phyloP scores from a whole-genome alignment of 2,113 vertebrate genomes.

The Mastomys natalensis region DNA sequence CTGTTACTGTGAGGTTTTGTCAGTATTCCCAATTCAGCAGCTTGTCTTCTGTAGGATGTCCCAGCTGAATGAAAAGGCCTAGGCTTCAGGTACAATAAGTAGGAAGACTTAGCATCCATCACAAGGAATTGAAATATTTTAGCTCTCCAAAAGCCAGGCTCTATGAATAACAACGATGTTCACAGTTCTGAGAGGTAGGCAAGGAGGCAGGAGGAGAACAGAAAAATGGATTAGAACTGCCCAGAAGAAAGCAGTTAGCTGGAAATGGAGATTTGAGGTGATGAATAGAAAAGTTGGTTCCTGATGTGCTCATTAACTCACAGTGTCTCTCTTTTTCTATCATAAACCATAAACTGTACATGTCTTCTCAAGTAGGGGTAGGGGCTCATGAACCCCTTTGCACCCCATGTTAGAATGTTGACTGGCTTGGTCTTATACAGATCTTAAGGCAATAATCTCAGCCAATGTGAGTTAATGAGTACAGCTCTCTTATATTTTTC shows the following conservation, averaged over 20 bases:
- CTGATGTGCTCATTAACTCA: neutral
- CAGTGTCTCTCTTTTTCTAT: too few relatives aligned
- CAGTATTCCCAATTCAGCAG: too few relatives aligned
- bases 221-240: neutral
- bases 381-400: too few relatives aligned
- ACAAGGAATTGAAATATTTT: neutral
- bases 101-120: neutral
- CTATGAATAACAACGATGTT: neutral
- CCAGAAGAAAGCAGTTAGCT: neutral
- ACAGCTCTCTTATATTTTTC: neutral
- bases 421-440: too few relatives aligned
- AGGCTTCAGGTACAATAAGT: neutral
- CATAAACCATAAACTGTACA: too few relatives aligned
- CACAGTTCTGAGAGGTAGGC: neutral
- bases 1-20: neutral
- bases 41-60: neutral
- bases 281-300: neutral
- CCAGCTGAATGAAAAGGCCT: neutral
- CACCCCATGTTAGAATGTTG: too few relatives aligned
- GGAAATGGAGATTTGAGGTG: neutral
- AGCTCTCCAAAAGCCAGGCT: neutral
- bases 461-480: too few relatives aligned
- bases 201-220: neutral
- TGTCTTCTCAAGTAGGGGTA: too few relatives aligned
- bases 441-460: too few relatives aligned